Conservation (phyloP, 2,888 invertebrate species). For the Petrolisthes cinctipes region DNA sequence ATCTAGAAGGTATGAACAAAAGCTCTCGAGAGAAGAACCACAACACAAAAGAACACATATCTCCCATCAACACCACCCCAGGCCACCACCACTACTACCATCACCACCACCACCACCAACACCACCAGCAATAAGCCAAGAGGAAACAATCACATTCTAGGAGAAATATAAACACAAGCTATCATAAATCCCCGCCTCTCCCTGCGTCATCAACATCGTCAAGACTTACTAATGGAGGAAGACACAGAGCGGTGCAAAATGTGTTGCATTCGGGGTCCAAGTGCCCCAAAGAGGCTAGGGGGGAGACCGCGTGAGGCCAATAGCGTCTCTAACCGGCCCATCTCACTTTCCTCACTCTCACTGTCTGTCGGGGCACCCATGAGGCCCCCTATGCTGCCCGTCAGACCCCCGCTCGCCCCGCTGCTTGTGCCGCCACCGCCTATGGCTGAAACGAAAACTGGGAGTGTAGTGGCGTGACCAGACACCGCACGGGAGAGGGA, state of each 20-base stretch:
- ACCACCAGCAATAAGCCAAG: background rate
- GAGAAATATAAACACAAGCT: too few species aligned
- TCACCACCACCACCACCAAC: background rate
- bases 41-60: background rate
- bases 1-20: too few species aligned
- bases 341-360: slow-evolving; percentile 87
- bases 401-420: slow-evolving; percentile 53
- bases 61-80: background rate
- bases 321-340: slow-evolving; percentile 93
- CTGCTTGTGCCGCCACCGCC: slow-evolving; percentile 61
- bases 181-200: background rate
- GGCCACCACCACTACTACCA: background rate
- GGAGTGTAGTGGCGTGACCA: slow-evolving; percentile 6
- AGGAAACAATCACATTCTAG: background rate
- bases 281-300: slow-evolving; percentile 95
- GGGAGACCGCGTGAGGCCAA: slow-evolving; percentile 94
- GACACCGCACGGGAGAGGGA: background rate
- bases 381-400: slow-evolving; percentile 49
- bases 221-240: slow-evolving; percentile 79
- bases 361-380: slow-evolving; percentile 69
- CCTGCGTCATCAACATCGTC: background rate
- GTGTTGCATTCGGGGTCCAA: slow-evolving; percentile 97
- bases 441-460: slow-evolving; percentile 43
- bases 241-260: slow-evolving; percentile 94
- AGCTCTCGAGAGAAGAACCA: background rate